Base-by-base conservation (phyloP, 2,113 vertebrate species). In the Malurus cyaneus region DNA sequence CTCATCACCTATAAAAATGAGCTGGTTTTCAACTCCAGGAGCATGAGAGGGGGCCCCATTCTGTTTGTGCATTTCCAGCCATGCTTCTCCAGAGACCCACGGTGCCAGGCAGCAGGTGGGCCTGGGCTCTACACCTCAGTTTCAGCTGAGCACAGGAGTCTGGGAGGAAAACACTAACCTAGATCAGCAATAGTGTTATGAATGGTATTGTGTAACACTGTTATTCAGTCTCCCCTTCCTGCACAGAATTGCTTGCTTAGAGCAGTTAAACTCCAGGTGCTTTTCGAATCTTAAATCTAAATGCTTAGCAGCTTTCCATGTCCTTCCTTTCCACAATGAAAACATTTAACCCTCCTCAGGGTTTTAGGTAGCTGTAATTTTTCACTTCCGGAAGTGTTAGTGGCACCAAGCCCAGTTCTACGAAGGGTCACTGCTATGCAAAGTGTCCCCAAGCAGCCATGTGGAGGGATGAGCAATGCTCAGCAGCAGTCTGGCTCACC, bases 251-350 rank as follows among this genome's bases (percentile, higher is more conserved):
- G 41, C 70, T 88, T 56, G 66, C 90, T 81, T 53, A 66, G 46
- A 91, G 57, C 66, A 66, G 80, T 47, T 66, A 23, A 88, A 84
- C 50, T 73, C 70, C 88, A 95, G 78, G 73, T 93, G 85, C 79
- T 87, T 95, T 86, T 64, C 69, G 82, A 67, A 93, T 86, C 62
- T 91, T 57, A 71, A 54, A 64, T 69, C 56, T 26, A 65, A 92
- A 88, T 29, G 50, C 46, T 42, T 89, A 73, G 91, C 86, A 81
- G 73, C 12, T 19, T 69, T 81, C 78, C 79, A 92, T 4, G 5
- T 77, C 78, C 88, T 92, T 81, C 61, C 54, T 34, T 56, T 39
- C n/a, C 72, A 81, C 56, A 47, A 44, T 24, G 50, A 61, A 84
- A 54, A 36, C 8, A 12, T 52, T 93, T 93, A 95, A 85, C 86